Base-by-base conservation (phyloP, 37 sponge, comb jelly and placozoan genomes). In the Geodia barretti region DNA sequence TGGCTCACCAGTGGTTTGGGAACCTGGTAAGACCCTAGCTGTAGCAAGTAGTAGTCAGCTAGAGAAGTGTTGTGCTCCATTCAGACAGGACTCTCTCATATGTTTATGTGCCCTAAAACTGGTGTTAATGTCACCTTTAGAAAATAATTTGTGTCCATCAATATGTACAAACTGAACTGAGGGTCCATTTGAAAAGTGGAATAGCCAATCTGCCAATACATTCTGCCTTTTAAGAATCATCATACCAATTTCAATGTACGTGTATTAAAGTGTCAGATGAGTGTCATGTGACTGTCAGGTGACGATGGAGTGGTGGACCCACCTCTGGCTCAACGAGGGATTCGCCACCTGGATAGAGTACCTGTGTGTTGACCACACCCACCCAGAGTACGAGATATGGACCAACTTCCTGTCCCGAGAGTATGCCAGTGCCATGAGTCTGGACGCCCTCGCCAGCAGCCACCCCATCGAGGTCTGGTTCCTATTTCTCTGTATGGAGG, bases 291-390 rank as follows among this genome's bases (percentile, higher is more conserved):
- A 29, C 58, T 43, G 21, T 36, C 40, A 82, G 79, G 95, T 97
- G 41, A 97, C 95, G 78, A 97, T 97, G 98, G 92, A 95, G 72
- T 97, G 98, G 98, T 97, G 98, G 98, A 97, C 95, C 14, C 95
- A 97, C 60, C 84, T 97, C 37, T 97, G 98, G 98, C 89, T 97
- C 32, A 97, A 97, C 75, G 98, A 97, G 54, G 98, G 98, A 0
- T 97, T 97, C 83, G 98, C 98, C 58, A 81, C 95, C 59, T 97
- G 89, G 88, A 90, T 97, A n/a, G 98, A 97, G 82, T 97, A 87
- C 86, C 84, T 91, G 88, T 91, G 93, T 74, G 93, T 97, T 24
- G 95, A 97, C 76, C 82, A 95, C 74, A 92, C 90, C 72, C 96
- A 94, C 72, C 92, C 92, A 31, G 93, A 95, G 68, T 97, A 77